Evolutionary conservation across 2,888 invertebrate species (phyloP).

Genomic region (Dorcus hopei): DNA sequence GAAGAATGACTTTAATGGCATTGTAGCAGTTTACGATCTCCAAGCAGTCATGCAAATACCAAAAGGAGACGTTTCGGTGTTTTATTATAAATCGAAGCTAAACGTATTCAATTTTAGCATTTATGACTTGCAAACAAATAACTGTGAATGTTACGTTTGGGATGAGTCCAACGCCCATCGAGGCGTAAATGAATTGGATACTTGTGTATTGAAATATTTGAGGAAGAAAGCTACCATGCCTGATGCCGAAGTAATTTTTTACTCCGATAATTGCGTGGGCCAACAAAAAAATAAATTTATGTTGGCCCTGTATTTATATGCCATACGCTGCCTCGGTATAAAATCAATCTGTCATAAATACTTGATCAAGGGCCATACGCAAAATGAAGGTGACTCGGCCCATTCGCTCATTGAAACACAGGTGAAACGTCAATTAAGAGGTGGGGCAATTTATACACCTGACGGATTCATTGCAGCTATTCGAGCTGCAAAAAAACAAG

Average conservation of each 20-base stretch:
- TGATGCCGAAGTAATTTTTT: constrained; percentile 20
- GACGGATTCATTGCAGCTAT: neutral
- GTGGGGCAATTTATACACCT: neutral
- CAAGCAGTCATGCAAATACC: constrained; percentile 38
- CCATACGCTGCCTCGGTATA: neutral
- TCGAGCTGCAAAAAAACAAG: constrained; percentile 13
- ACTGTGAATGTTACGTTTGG: constrained; percentile 27
- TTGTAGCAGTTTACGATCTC: constrained; percentile 33
- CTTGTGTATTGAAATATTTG: constrained; percentile 36
- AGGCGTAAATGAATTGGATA: constrained; percentile 38
- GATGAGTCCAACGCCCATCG: constrained; percentile 36
- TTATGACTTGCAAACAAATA: neutral
- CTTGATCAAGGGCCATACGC: constrained; percentile 25
- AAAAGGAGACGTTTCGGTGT: constrained; percentile 32
- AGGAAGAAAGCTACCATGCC: neutral
- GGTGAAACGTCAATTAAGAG: neutral
- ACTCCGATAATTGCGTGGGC: constrained; percentile 32
- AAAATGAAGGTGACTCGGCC: constrained; percentile 30
- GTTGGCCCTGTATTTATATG: neutral
- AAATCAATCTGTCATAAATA: neutral
- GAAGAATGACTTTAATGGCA: constrained; percentile 7
- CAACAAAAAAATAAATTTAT: constrained; percentile 27
- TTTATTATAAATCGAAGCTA: constrained; percentile 19
- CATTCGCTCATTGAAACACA: constrained; percentile 25
- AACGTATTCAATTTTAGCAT: constrained; percentile 17